phyloP scores from a whole-genome alignment of 2,113 vertebrate genomes.

The Rattus rattus region DNA sequence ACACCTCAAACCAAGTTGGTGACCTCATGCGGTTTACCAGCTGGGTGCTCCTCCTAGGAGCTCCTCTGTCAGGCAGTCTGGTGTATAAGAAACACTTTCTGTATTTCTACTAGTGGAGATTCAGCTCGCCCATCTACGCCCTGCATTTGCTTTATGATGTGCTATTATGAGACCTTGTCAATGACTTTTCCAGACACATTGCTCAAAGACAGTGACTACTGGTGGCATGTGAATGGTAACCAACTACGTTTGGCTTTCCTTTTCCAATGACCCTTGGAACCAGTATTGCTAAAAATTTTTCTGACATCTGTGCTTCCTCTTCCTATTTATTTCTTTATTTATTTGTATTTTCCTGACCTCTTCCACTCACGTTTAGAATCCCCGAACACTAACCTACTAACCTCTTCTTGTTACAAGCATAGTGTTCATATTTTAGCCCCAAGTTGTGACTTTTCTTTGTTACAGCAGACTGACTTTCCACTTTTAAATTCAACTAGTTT shows the following conservation, averaged over 20 bases:
- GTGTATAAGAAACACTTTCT: conserved; percentile 25
- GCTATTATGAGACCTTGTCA: not conserved
- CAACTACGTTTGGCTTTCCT: not conserved
- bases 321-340: not conserved
- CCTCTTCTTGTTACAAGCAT: not conserved
- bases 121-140: not conserved
- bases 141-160: not conserved
- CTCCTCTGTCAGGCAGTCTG: not conserved
- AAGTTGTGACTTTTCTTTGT: not conserved
- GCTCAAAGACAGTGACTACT: not conserved
- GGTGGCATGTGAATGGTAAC: not conserved
- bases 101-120: fast-evolving
- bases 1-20: not conserved
- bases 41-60: not conserved
- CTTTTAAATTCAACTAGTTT: conserved; percentile 32
- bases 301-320: not conserved
- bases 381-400: not conserved
- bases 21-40: not conserved
- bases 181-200: not conserved
- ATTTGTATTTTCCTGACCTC: not conserved
- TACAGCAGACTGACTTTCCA: conserved; percentile 31
- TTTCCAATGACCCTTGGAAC: not conserved
- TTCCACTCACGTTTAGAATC: not conserved
- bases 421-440: not conserved
- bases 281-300: not conserved